Base-by-base conservation (phyloP, 92 coral and sea anemone species). In the Parazoanthus darwini region DNA sequence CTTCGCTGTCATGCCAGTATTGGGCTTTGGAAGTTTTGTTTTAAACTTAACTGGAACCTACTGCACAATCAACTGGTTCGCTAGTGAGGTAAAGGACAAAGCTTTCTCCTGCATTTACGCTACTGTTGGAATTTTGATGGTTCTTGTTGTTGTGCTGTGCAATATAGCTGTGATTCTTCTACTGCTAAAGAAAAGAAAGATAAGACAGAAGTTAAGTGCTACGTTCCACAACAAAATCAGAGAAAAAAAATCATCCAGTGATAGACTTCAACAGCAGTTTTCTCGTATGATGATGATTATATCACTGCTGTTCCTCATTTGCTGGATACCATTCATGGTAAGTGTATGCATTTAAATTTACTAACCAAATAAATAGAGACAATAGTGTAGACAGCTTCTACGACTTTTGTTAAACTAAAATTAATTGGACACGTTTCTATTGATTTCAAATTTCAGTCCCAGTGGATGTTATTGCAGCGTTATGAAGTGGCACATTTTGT, bases 11-110 rank as follows among this genome's bases (percentile, higher is more conserved):
- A 78, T 95, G 79, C 98, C 98, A 8, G 85, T 93, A 20, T 72
- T 82, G 35, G 88, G 93, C 33, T 95, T 95, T 68, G 98, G 98
- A 15, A 93, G 98, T 77, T 95, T 93, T 77, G 91, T 85, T n/a
- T 74, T 18, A 13, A 95, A 91, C 80, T 29, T 89, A 74, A 89
- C 96, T 18, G 94, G 94, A 74, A 90, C 96, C 5, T 95, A 93
- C 67, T 95, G 98, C 48, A 92, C 93, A 5, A 85, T 95, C 15
- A 92, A 94, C 80, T 92, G 96, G 94, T 92, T 93, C 54, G 96
- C 96, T 22, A 25, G 78, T 36, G 87, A 63, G 7, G 35, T 78
- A 4, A 74, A 79, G 9, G 98, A 95, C 73, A 77, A 90, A 78
- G 88, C 89, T 9, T 95, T 90, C 54, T 85, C 93, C 4, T 94